Percentiles rank a stretch among this genome's conserved stretches.
phyloP scores from a whole-genome alignment of 1,140 invertebrate genomes.

The Diprion similis region DNA sequence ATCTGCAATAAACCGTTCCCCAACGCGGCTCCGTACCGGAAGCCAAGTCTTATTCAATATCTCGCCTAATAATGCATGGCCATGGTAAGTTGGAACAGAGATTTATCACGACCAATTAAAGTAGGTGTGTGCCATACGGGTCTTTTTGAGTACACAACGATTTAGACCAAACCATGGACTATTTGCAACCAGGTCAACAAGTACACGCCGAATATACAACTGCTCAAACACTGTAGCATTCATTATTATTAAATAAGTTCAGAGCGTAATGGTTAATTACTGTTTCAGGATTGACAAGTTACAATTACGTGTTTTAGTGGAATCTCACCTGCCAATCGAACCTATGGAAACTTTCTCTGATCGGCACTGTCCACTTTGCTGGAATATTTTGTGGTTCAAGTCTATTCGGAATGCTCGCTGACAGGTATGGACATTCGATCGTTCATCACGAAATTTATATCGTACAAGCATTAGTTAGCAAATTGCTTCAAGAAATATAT shows the following conservation, averaged over 20 bases:
- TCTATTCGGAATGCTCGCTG: constrained; percentile 65
- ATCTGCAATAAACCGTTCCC: no score
- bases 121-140: no score
- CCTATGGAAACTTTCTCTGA: constrained; percentile 68
- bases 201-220: no score
- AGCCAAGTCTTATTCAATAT: background rate
- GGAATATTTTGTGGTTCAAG: constrained; percentile 67
- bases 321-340: constrained; percentile 66
- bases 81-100: background rate
- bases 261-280: no score
- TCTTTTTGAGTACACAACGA: no score
- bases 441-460: constrained; percentile 20
- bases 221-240: no score
- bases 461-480: background rate
- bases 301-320: constrained; percentile 54
- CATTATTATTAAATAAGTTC: no score
- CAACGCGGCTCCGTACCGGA: no score
- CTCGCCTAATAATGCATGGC: background rate
- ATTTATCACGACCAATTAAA: background rate
- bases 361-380: constrained; percentile 69
- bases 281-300: no score
- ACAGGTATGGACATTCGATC: constrained; percentile 57
- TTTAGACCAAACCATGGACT: no score
- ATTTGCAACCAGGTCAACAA: no score
- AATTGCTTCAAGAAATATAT: no score